phyloP scores from a whole-genome alignment of 64 coral and sea anemone species.

The Platygyra sinensis region DNA sequence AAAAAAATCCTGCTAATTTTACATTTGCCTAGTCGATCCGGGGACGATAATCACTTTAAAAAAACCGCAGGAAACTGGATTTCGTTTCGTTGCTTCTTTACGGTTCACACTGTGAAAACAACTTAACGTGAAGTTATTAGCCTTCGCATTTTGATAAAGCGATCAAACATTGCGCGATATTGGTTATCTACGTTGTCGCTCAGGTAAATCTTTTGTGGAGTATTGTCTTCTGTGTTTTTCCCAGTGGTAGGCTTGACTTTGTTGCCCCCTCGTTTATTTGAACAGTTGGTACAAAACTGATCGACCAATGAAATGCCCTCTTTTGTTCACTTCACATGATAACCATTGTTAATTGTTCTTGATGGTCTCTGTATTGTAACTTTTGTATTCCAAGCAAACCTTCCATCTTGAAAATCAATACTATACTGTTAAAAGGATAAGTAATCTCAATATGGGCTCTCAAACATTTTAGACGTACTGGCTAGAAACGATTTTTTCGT shows the following conservation, averaged over 20 bases:
- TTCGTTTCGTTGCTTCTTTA: too few species aligned
- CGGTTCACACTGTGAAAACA: background rate
- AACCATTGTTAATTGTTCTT: conserved; percentile 26
- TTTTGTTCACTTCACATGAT: conserved; percentile 24
- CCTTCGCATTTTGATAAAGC: conserved; percentile 3
- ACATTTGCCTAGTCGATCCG: background rate
- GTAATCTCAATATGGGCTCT: background rate
- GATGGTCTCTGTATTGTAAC: conserved; percentile 22
- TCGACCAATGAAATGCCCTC: conserved; percentile 2
- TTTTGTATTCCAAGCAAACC: conserved; percentile 3
- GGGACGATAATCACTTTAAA: background rate
- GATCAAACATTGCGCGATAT: conserved; percentile 3
- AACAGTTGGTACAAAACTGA: conserved; percentile 7
- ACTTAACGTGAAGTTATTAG: conserved; percentile 4
- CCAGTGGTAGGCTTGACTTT: conserved; percentile 28
- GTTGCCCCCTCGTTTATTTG: conserved; percentile 5
- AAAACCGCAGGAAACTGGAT: background rate
- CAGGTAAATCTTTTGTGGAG: conserved; percentile 1
- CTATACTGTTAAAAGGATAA: background rate
- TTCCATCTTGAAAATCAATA: background rate
- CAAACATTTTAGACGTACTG: conserved; percentile 5
- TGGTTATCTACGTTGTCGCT: background rate
- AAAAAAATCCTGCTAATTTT: conserved; percentile 20
- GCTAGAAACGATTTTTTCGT: background rate
- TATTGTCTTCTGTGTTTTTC: conserved; percentile 23